Evolutionary conservation across 2,797 vertebrate genomes (phyloP).

Genomic region (Thaleichthys pacificus): DNA sequence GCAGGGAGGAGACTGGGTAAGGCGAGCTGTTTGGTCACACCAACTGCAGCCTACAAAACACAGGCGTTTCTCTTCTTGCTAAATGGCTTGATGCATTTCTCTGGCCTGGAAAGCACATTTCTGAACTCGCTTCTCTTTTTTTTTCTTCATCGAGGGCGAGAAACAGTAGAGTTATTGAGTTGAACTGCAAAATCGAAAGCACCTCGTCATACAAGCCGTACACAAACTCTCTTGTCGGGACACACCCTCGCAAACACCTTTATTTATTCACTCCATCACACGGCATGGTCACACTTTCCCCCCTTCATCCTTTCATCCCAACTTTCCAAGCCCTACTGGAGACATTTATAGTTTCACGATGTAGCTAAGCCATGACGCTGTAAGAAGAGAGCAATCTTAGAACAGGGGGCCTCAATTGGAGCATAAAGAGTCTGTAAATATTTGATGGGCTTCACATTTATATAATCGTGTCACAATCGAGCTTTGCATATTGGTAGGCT

Average conservation of each 20-base stretch:
- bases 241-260: slow-evolving; percentile 39
- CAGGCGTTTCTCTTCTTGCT: slow-evolving; percentile 41
- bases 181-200: slow-evolving; percentile 2
- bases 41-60: slow-evolving; percentile 27
- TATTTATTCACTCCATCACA: slow-evolving; percentile 18
- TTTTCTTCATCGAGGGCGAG: slow-evolving; percentile 45
- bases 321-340: neutral
- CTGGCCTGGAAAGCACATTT: slow-evolving; percentile 33
- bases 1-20: slow-evolving; percentile 21
- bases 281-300: slow-evolving; percentile 29
- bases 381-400: no score
- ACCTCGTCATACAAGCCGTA: neutral
- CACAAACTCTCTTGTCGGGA: slow-evolving; percentile 17
- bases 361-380: no score
- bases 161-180: slow-evolving; percentile 43
- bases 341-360: neutral
- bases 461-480: no score
- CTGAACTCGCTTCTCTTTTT: slow-evolving; percentile 35
- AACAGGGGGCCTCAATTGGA: no score
- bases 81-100: slow-evolving; percentile 37
- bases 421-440: no score
- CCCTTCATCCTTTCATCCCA: neutral
- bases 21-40: slow-evolving; percentile 27
- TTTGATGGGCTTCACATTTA: no score
- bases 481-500: no score